Percentiles rank a stretch among this genome's conserved stretches.
phyloP scores from a whole-genome alignment of 2,888 invertebrate species.

The Drosophila barbarae region DNA sequence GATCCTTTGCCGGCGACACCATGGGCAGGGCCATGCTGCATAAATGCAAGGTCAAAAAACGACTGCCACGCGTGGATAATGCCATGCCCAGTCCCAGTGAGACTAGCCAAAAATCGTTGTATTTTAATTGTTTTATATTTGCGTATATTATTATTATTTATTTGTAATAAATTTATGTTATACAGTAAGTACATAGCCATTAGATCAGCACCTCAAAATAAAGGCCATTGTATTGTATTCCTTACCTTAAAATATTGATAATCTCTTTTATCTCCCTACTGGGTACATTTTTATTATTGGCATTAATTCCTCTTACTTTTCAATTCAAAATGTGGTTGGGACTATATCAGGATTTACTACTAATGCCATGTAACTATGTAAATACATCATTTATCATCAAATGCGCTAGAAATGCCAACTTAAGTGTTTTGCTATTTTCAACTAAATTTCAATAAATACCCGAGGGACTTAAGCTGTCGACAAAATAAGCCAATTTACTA shows the following conservation, averaged over 20 bases:
- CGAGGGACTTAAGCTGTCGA: slow-evolving; percentile 68
- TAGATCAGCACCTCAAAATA: background rate
- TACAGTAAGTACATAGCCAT: too few relatives aligned
- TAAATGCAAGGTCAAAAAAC: slow-evolving; percentile 62
- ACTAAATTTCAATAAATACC: slow-evolving; percentile 73
- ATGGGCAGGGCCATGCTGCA: slow-evolving; percentile 56
- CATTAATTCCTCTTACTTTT: too few relatives aligned
- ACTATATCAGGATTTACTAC: background rate
- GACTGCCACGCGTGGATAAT: slow-evolving; percentile 70
- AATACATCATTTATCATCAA: slow-evolving; percentile 29
- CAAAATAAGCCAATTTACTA: slow-evolving; percentile 71
- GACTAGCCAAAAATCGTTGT: accelerated
- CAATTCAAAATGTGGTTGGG: background rate
- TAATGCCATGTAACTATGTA: background rate
- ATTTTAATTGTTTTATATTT: background rate
- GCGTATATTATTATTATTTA: background rate
- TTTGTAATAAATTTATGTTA: background rate
- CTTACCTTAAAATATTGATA: background rate
- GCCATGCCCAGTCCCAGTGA: slow-evolving; percentile 62
- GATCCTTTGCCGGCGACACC: slow-evolving; percentile 68
- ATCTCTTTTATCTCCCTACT: background rate
- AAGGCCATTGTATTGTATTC: background rate
- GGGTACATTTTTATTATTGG: background rate
- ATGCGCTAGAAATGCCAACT: slow-evolving; percentile 51
- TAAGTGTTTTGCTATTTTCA: slow-evolving; percentile 67